These are phyloP conservation scores for Pterocles gutturalis DNA, from an alignment of 2,113 vertebrate species.

Conservation along the genomic window DNA sequence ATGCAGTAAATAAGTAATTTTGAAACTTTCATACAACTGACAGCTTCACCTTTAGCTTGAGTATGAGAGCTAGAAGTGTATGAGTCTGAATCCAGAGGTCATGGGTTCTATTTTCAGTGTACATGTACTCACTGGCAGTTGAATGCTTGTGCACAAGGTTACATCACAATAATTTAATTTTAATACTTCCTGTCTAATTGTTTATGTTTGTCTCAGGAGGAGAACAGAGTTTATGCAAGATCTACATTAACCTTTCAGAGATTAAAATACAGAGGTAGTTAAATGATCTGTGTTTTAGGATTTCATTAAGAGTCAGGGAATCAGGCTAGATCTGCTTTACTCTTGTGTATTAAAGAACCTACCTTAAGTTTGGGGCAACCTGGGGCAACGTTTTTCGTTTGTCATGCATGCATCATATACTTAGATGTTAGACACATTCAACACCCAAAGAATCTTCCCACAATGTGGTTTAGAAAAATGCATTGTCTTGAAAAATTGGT, in stretches of 20 bases:
- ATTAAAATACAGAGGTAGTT: neutral
- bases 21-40: neutral
- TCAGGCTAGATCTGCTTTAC: neutral
- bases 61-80: neutral
- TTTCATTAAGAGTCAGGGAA: neutral
- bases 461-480: neutral
- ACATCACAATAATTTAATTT: neutral
- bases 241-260: neutral
- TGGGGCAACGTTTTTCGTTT: neutral
- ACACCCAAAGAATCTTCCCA: neutral
- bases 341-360: neutral
- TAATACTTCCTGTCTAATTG: neutral
- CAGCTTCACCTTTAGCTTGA: neutral
- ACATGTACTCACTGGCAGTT: neutral
- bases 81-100: neutral
- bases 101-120: neutral
- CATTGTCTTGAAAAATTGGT: neutral
- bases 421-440: neutral
- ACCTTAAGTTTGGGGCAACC: neutral
- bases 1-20: neutral
- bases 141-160: neutral
- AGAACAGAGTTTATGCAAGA: neutral
- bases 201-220: neutral
- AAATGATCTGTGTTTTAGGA: neutral
- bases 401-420: neutral